Base-by-base conservation (phyloP, 2,888 invertebrate genomes). In the Apotomis betuletana region DNA sequence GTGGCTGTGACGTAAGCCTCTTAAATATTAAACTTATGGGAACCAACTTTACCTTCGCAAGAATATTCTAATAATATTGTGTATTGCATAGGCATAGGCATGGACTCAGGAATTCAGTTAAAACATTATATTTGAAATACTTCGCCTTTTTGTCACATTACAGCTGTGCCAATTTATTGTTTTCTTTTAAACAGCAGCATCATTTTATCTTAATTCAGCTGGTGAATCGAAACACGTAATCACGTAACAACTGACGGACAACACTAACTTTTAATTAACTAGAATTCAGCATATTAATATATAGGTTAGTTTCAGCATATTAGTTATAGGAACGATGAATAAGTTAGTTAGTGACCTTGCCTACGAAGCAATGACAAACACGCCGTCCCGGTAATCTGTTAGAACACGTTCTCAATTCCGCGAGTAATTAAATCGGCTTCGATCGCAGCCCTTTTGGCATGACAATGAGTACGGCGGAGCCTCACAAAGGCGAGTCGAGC, bases 401-500 rank as follows among this genome's bases (percentile, higher is more conserved):
- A 62, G 67, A 67, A 67, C 71, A 67, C 70, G 70, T 65, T 57
- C 52, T 79, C 76, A 78, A 79, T 77, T 76, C 81, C 79, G 79
- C 78, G 79, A 81, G 79, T 85, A 85, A 85, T 85, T 84, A 83
- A 83, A 80, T 77, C 79, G 77, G 79, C 81, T 79, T 80, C 78
- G 79, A 80, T 80, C 74, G 70, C 73, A 83, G 81, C 82, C 81
- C 81, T 83, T 83, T 83, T 78, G 76, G 81, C 81, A 83, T 83
- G 83, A 89, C 87, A 90, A 88, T 88, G 85, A 87, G 81, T 81
- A 80, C 79, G 79, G 80, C 79, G 74, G 75, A 74, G 77, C 77
- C 81, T 78, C 85, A 90, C 88, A 90, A 90, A 87, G 83, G 85
- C 86, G 81, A 85, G 84, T 79, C 75, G 82, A 84, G 79, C 87